Conservation (phyloP, 2,888 invertebrate genomes). For the Labia minor region DNA sequence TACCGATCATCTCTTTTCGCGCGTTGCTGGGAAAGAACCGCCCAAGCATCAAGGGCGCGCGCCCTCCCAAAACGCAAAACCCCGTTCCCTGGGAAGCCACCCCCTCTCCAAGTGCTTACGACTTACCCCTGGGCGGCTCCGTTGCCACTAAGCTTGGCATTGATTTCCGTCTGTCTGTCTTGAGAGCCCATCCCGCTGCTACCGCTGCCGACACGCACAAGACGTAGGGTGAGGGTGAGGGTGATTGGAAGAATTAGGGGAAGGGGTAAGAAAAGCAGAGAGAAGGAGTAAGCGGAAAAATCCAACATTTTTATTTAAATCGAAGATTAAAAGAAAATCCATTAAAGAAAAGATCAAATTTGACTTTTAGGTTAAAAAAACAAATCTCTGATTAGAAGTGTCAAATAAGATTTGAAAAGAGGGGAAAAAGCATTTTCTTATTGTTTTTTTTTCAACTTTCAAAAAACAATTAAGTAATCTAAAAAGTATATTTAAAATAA, state of each 20-base stretch:
- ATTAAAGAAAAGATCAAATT: background rate
- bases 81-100: background rate
- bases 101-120: background rate
- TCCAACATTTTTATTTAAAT: constrained; percentile 2
- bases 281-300: no score
- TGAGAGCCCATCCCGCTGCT: background rate
- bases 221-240: no score
- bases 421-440: no score
- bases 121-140: background rate
- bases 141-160: background rate
- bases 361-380: no score
- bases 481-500: no score
- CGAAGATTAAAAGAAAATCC: background rate
- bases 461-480: no score
- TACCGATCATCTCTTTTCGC: background rate
- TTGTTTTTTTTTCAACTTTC: no score
- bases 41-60: background rate
- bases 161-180: background rate
- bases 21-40: background rate
- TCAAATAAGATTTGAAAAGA: no score
- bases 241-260: no score
- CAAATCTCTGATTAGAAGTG: no score
- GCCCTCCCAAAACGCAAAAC: background rate
- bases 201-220: no score
- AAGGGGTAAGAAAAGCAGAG: no score